Conservation (phyloP, 1,140 invertebrate species). For the Sycophila sp. region DNA sequence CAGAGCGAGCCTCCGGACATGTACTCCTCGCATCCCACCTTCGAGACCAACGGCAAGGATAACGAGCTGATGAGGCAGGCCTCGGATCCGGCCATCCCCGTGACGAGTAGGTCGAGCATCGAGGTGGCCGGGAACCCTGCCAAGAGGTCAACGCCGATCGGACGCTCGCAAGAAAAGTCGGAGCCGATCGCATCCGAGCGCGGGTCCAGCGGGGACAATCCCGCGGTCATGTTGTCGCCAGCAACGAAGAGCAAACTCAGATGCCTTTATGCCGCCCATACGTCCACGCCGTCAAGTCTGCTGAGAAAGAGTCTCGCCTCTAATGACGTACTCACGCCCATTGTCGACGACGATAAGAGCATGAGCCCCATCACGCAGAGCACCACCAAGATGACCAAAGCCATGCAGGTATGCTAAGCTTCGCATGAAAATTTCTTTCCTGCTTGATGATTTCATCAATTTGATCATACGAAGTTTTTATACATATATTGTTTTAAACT, state of each 20-base stretch:
- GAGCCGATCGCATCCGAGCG: conserved; percentile 10
- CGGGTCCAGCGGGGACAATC: conserved; percentile 35
- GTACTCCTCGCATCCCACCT: conserved; percentile 43
- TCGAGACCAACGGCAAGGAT: conserved; percentile 16
- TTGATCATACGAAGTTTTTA: no score
- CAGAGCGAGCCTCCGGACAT: conserved; percentile 52
- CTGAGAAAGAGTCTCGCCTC: conserved; percentile 58
- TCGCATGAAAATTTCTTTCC: conserved; percentile 8
- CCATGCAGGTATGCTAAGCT: conserved; percentile 79
- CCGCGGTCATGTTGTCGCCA: conserved; percentile 42
- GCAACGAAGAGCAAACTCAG: conserved; percentile 49
- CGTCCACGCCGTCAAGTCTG: conserved; percentile 61
- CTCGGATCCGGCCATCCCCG: conserved; percentile 45
- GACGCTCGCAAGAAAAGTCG: not conserved
- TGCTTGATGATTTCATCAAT: no score
- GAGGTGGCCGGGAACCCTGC: not conserved
- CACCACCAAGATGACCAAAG: conserved; percentile 83
- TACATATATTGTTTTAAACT: no score
- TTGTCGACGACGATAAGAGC: conserved; percentile 73
- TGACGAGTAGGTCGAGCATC: conserved; percentile 35
- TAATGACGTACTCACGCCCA: conserved; percentile 66
- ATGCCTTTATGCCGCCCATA: conserved; percentile 54
- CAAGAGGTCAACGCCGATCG: not conserved
- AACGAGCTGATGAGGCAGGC: conserved; percentile 47
- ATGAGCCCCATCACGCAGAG: conserved; percentile 90